phyloP scores from a whole-genome alignment of 2,888 invertebrate species.

The Meteorus cinctellus region DNA sequence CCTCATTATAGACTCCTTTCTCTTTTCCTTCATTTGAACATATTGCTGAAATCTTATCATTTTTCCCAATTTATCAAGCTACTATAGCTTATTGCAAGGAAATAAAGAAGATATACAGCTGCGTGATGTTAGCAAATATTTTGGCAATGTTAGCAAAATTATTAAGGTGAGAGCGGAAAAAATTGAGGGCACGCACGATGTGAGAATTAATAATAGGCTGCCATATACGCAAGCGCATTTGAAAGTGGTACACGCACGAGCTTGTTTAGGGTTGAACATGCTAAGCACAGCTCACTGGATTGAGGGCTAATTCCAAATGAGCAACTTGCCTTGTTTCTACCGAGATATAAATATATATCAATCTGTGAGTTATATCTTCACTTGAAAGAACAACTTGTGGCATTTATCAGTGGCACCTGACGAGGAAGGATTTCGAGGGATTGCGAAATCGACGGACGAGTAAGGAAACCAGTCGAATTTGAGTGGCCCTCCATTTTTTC shows the following conservation, averaged over 20 bases:
- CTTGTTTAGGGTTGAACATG: slow-evolving; percentile 34
- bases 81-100: too few relatives aligned
- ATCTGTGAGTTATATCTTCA: slow-evolving; percentile 57
- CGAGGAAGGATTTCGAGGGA: slow-evolving; percentile 43
- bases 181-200: slow-evolving; percentile 15
- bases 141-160: neutral
- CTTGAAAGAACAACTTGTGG: slow-evolving; percentile 53
- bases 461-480: slow-evolving; percentile 14
- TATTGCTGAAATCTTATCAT: too few relatives aligned
- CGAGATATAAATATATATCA: neutral
- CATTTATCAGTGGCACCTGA: slow-evolving; percentile 58
- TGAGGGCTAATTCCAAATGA: slow-evolving; percentile 33
- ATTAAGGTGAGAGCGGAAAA: neutral
- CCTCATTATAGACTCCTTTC: too few relatives aligned
- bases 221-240: slow-evolving; percentile 24
- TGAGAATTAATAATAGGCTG: neutral
- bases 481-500: slow-evolving; percentile 24
- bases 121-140: neutral
- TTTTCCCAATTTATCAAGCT: too few relatives aligned
- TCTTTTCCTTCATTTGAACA: too few relatives aligned
- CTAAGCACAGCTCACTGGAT: slow-evolving; percentile 30
- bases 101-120: neutral
- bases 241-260: slow-evolving; percentile 25
- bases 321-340: slow-evolving; percentile 22
- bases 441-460: slow-evolving; percentile 22